Conservation (phyloP, 2,113 vertebrate species). For the Petroica traversi region DNA sequence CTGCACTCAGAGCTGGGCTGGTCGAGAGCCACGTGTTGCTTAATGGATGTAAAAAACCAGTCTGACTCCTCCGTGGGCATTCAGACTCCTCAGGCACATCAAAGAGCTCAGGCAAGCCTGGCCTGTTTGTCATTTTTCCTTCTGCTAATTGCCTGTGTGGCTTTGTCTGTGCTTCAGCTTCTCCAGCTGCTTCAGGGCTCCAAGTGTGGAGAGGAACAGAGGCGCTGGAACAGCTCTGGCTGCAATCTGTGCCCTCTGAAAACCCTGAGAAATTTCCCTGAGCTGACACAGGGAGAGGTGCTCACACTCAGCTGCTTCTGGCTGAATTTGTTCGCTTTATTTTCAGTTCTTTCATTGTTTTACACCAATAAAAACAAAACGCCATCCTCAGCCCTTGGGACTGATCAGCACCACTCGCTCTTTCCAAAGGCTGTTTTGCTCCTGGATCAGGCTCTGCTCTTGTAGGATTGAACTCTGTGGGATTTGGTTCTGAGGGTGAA, state of each 20-base stretch:
- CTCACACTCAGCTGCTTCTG: neutral
- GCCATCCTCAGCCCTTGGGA: neutral
- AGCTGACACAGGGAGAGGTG: neutral
- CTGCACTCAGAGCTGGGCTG: fast-evolving
- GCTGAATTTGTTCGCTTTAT: neutral
- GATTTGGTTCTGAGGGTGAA: too few relatives aligned
- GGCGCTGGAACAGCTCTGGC: fast-evolving
- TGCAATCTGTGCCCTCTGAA: neutral
- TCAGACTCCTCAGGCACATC: neutral
- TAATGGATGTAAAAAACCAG: neutral
- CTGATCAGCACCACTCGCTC: neutral
- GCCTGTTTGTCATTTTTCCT: neutral
- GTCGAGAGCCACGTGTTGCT: fast-evolving
- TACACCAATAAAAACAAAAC: neutral
- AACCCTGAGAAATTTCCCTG: neutral
- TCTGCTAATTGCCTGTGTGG: neutral
- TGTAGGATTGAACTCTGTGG: too few relatives aligned
- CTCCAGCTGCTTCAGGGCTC: neutral
- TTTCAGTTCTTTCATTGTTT: neutral
- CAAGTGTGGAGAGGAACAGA: neutral
- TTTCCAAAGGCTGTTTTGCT: neutral
- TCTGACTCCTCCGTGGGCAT: neutral
- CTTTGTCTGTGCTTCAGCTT: neutral
- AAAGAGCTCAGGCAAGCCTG: neutral
- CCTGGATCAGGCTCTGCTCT: neutral